Percentiles rank a stretch among this genome's conserved stretches.
These are phyloP conservation scores for Pseudococcus longispinus DNA, from an alignment of 2,888 invertebrate species.

Conservation along the genomic window DNA sequence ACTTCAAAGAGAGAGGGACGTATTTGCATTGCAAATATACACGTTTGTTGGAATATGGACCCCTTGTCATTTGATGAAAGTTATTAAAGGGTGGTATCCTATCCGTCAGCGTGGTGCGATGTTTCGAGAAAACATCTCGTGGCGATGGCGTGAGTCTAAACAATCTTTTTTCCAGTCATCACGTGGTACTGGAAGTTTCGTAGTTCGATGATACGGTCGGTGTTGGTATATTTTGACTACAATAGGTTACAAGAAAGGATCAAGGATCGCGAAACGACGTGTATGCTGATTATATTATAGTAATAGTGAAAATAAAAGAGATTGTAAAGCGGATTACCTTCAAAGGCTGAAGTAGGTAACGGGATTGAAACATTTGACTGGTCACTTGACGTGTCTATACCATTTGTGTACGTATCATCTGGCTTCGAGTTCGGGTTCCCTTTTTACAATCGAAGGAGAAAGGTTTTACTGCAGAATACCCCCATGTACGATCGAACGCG, in stretches of 20 bases:
- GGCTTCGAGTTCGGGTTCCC: background rate
- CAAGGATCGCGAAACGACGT: background rate
- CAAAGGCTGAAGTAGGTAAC: background rate
- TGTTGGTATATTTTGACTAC: background rate
- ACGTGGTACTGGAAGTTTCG: background rate
- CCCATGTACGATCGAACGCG: background rate
- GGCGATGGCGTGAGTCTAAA: background rate
- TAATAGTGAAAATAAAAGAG: background rate
- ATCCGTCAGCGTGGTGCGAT: background rate
- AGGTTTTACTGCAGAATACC: background rate
- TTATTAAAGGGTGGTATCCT: slow-evolving; percentile 2
- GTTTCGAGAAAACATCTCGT: background rate
- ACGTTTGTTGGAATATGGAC: slow-evolving; percentile 6
- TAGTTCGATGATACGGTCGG: background rate
- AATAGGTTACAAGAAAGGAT: background rate
- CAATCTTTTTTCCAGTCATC: background rate
- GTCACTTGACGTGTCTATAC: slow-evolving; percentile 16
- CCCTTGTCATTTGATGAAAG: slow-evolving; percentile 24
- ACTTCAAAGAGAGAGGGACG: slow-evolving; percentile 23
- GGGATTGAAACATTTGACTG: slow-evolving; percentile 31
- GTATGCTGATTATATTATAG: background rate
- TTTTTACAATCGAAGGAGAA: background rate
- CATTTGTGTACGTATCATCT: slow-evolving; percentile 8
- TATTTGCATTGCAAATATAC: slow-evolving; percentile 38
- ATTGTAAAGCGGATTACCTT: background rate